These are phyloP conservation scores for Grammomys surdaster DNA, from an alignment of 2,113 vertebrate species.

Conservation along the genomic window DNA sequence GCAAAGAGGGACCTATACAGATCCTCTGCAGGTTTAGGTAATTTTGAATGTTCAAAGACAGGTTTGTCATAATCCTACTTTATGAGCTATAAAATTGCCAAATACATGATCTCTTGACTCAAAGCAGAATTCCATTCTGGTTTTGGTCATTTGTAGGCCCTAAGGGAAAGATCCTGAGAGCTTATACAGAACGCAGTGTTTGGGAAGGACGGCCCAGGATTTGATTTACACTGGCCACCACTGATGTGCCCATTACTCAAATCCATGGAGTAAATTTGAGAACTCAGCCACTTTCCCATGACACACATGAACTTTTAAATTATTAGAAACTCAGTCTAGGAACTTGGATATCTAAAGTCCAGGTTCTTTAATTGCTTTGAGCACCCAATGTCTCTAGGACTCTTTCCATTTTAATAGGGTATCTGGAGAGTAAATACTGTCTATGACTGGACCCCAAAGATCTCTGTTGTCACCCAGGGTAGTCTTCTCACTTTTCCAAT, in stretches of 20 bases:
- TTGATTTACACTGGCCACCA: background rate
- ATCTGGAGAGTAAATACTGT: background rate
- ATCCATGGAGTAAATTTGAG: background rate
- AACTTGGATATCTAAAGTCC: background rate
- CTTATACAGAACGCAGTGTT: background rate
- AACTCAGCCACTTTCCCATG: background rate
- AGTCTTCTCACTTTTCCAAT: background rate
- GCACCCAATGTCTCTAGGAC: background rate
- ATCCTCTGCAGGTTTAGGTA: background rate
- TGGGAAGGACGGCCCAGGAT: background rate
- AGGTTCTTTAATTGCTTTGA: background rate
- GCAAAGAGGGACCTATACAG: background rate
- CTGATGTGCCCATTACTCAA: background rate
- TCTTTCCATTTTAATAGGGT: background rate
- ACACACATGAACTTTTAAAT: background rate
- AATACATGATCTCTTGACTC: background rate
- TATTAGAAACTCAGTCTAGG: background rate
- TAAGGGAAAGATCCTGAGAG: background rate
- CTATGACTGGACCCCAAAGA: background rate
- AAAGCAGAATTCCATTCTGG: background rate
- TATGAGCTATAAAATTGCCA: background rate
- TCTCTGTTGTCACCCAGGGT: background rate
- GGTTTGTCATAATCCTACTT: background rate
- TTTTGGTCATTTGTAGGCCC: background rate
- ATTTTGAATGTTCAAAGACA: background rate